These are phyloP conservation scores for Danaus chrysippus DNA, from an alignment of 2,888 invertebrate genomes.

Conservation along the genomic window DNA sequence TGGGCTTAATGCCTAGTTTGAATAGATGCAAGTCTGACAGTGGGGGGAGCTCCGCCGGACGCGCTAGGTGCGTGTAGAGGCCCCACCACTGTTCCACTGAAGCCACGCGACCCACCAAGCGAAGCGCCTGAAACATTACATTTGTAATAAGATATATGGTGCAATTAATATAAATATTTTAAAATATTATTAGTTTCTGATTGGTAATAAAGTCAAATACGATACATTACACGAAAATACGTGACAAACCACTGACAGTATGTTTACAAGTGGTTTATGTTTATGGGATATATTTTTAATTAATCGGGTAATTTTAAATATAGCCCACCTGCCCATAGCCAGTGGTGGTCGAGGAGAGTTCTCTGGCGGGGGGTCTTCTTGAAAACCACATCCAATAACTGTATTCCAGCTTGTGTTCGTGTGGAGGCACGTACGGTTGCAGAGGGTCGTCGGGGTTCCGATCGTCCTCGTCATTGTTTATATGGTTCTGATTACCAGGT, in stretches of 20 bases:
- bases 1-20: constrained; percentile 98
- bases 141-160: background rate
- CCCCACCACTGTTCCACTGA: constrained; percentile 99
- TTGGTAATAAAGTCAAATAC: too few species aligned
- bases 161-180: too few species aligned
- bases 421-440: constrained; percentile 82
- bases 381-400: constrained; percentile 96
- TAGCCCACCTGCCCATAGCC: constrained; percentile 70
- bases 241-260: background rate
- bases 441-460: constrained; percentile 56
- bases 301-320: background rate
- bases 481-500: constrained; percentile 56
- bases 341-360: constrained; percentile 63
- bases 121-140: constrained; percentile 84
- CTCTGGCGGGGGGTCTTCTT: constrained; percentile 74
- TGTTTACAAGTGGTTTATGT: background rate
- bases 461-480: constrained; percentile 58
- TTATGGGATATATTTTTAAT: constrained; percentile 1
- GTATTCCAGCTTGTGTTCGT: constrained; percentile 95
- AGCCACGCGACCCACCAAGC: constrained; percentile 91
- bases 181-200: too few species aligned
- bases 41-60: constrained; percentile 93
- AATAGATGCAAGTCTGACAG: constrained; percentile 97
- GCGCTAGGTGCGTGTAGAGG: constrained; percentile 93
- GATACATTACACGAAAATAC: too few species aligned